Evolutionary conservation across 2,888 invertebrate species (phyloP), one percentile per base, ranked within the genome.

Genomic region (Scrobipalpa atriplicella): DNA sequence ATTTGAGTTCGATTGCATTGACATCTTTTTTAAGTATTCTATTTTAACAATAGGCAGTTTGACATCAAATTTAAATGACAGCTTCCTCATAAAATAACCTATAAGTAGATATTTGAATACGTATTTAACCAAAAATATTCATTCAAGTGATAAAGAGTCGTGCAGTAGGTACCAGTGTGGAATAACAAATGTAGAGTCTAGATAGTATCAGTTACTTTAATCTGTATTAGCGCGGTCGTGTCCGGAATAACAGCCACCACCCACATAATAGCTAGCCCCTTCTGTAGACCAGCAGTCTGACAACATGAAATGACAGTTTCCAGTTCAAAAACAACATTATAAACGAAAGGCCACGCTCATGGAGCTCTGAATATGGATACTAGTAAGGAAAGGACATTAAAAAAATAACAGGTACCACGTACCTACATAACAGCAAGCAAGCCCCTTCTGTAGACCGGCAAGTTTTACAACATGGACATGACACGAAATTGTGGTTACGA

Each of bases 141-240:
- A 82, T 82, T 84, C 81, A 29, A 79, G 81, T 85, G 85, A 86
- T 84, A 85, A 84, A 81, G 78, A 85, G 87, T 88, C 89, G 88
- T 89, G 88, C 82, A 73, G 75, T n/a, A n/a, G n/a, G n/a, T 69
- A 69, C 78, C 74, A 75, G 77, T 76, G 72, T 78, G 73, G 87
- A 85, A 87, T 88, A 85, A 83, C 80, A 87, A 87, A 85, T 83
- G 80, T n/a, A 38, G 58, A 29, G 38, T 78, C 75, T 76, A 82
- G 85, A 84, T 87, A 70, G 65, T 56, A 86, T 86, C 85, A 75
- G 76, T 78, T n/a, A 68, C 70, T 73, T 71, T 84, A 86, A 89
- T 88, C 85, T 87, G 77, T 85, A 86, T 81, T 85, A 83, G 78
- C 75, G 80, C 72, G 79, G 75, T 83, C 87, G 83, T 83, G 87